A percentile compares a stretch with the other conserved stretches of the same genome.
Conservation (phyloP, 2,797 vertebrate species). For the Channa striata region DNA sequence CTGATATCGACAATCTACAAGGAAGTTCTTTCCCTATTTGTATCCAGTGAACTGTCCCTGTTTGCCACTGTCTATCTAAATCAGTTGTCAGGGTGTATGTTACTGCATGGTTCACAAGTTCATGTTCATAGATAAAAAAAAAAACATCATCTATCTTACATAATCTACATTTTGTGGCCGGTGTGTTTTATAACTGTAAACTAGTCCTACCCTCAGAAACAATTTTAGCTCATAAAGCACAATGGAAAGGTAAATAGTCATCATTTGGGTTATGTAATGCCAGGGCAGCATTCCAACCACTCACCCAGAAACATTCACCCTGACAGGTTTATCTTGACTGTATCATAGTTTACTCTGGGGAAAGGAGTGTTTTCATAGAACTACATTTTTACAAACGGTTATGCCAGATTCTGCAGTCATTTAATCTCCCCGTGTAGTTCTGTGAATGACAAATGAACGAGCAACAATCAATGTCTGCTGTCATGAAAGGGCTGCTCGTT, state of each 20-base stretch:
- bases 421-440: constrained; percentile 34
- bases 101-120: neutral
- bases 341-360: constrained; percentile 46
- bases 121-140: neutral
- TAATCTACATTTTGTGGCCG: neutral
- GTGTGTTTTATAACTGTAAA: neutral
- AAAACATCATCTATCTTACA: neutral
- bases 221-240: constrained; percentile 17
- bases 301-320: constrained; percentile 66
- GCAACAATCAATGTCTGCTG: constrained; percentile 37
- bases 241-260: constrained; percentile 45
- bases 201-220: neutral
- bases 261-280: constrained; percentile 69
- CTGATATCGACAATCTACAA: no score
- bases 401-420: constrained; percentile 27
- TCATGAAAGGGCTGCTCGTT: constrained; percentile 55
- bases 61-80: neutral
- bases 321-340: constrained; percentile 68
- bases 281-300: constrained; percentile 61
- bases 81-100: neutral
- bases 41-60: neutral
- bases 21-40: neutral
- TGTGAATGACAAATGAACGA: constrained; percentile 55
- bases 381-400: constrained; percentile 25
- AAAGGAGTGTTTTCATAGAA: constrained; percentile 30